A percentile compares a stretch with the other conserved stretches of the same genome.
phyloP scores from a whole-genome alignment of 2,113 vertebrate species.

The Micronycteris hirsuta region DNA sequence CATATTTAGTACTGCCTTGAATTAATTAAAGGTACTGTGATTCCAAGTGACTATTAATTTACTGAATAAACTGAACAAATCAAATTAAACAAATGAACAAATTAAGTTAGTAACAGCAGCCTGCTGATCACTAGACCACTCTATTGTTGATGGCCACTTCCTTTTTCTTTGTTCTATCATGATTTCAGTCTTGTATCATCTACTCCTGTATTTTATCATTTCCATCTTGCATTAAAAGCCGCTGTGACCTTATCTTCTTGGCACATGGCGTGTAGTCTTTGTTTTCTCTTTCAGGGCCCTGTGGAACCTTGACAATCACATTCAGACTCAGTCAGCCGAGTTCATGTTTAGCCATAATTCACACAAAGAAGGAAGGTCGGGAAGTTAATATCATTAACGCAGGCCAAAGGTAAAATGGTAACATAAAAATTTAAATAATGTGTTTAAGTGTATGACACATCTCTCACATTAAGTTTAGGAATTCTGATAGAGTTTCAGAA shows the following conservation, averaged over 20 bases:
- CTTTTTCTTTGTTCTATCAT: constrained; percentile 44
- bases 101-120: constrained; percentile 64
- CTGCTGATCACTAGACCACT: constrained; percentile 46
- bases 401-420: not conserved
- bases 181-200: constrained; percentile 38
- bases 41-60: constrained; percentile 68
- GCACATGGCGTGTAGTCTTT: not conserved
- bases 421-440: not conserved
- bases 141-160: constrained; percentile 31
- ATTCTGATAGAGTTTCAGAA: not conserved
- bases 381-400: not conserved
- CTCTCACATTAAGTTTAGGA: not conserved
- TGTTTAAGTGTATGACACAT: not conserved
- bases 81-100: constrained; percentile 61
- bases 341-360: not conserved
- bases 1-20: constrained; percentile 56
- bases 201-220: constrained; percentile 40
- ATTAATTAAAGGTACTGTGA: constrained; percentile 60
- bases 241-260: constrained; percentile 26
- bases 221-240: constrained; percentile 40
- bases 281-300: not conserved
- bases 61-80: constrained; percentile 65
- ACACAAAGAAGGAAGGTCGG: not conserved
- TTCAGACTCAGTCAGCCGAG: not conserved
- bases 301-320: not conserved